Conservation (phyloP, 2,797 vertebrate genomes). For the Muscicapa comitata region DNA sequence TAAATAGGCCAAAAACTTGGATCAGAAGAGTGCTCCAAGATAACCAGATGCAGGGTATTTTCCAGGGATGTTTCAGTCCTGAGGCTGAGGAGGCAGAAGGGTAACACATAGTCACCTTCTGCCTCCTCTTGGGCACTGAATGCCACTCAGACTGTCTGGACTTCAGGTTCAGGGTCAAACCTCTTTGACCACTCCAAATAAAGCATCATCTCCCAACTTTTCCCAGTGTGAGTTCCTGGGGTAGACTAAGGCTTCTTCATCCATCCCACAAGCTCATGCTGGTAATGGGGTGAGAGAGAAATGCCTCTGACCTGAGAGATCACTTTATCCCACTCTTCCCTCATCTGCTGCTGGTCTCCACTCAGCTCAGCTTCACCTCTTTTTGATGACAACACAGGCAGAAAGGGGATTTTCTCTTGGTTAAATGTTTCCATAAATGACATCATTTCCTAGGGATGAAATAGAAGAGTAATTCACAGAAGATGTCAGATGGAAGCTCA, state of each 20-base stretch:
- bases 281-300: not conserved
- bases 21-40: not conserved
- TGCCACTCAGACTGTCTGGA: not conserved
- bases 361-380: constrained; percentile 68
- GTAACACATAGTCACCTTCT: not conserved
- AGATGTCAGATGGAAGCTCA: not conserved
- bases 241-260: not conserved
- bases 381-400: constrained; percentile 80
- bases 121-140: not conserved
- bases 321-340: constrained; percentile 80
- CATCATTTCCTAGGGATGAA: constrained; percentile 75
- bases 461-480: not conserved
- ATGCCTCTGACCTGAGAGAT: constrained; percentile 75
- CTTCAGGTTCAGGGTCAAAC: not conserved
- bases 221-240: not conserved
- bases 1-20: not conserved
- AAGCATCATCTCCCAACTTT: not conserved
- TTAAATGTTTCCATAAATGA: constrained; percentile 88
- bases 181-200: not conserved
- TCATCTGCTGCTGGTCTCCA: constrained; percentile 76
- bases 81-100: not conserved
- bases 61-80: not conserved
- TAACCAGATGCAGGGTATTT: not conserved
- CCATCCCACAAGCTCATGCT: not conserved
- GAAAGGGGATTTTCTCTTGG: constrained; percentile 82